Conservation (phyloP, 2,888 invertebrate species). For the Teleogryllus oceanicus region DNA sequence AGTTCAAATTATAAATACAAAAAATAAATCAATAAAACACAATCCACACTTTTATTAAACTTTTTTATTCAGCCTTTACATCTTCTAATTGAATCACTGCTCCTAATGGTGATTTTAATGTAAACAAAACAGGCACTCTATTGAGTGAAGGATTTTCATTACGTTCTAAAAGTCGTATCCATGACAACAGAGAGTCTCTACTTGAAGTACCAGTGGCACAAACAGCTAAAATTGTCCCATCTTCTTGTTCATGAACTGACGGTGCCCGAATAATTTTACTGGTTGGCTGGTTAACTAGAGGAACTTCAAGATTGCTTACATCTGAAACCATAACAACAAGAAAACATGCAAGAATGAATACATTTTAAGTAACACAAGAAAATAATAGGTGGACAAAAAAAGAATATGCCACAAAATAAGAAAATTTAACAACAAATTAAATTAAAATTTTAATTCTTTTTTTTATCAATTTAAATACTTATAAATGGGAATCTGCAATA, state of each 20-base stretch:
- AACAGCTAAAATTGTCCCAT: conserved; percentile 81
- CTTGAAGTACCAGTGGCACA: conserved; percentile 90
- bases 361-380: no score
- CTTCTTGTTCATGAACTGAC: conserved; percentile 87
- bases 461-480: no score
- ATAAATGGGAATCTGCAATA: conserved; percentile 20
- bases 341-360: no score
- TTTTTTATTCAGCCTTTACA: not conserved
- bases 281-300: conserved; percentile 45
- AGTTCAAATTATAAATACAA: no score
- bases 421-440: no score
- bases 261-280: conserved; percentile 48
- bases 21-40: no score
- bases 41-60: no score
- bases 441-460: no score
- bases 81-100: conserved; percentile 43
- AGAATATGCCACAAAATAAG: no score
- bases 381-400: not conserved
- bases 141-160: conserved; percentile 69
- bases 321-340: conserved; percentile 53
- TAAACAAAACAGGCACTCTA: conserved; percentile 80
- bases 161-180: conserved; percentile 77
- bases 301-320: conserved; percentile 64
- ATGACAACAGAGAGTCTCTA: conserved; percentile 87
- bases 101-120: conserved; percentile 62